Evolutionary conservation across 2,888 invertebrate genomes (phyloP), one percentile per base, ranked within the genome.

Genomic region (Helleia helle): DNA sequence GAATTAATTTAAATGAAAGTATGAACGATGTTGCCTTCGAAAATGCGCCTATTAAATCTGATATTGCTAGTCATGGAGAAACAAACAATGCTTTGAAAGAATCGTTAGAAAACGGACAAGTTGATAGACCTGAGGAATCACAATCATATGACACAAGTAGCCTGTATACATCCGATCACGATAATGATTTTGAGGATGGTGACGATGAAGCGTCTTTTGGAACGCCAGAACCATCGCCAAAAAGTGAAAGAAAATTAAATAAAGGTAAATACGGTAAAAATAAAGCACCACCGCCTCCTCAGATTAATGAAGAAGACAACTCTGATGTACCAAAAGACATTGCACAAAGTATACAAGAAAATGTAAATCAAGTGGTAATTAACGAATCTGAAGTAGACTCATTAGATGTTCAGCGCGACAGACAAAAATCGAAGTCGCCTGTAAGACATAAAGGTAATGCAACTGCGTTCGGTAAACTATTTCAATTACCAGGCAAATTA

Each of bases 401-500:
- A 12, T 34, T 34, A 22, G 12, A 34, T 11, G 8, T 22, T 5
- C 18, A 66, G 38, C n/a, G 27, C 54, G 56, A 54, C 38, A 61
- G 71, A 2, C 71, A 73, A 39, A 76, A 75, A 55, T 71, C 73
- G 2, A 77, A 74, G 60, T 80, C 81, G 2, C 80, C 79, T 0
- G 58, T 51, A 5, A 62, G 64, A 45, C 48, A 60, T 1, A 80
- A 73, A 60, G 59, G 52, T n/a, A 68, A 58, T 38, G 55, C 52
- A 49, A 69, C 71, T 5, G 65, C 77, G n/a, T 64, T 86, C 34
- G 69, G 74, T 12, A 83, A 74, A 63, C 54, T 88, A 43, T 72
- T 88, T 43, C 86, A 86, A 46, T 59, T 88, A 38, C 87, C 88
- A 4, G 77, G 83, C 49, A 88, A 87, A 68, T 65, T 88, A 44